Conservation (phyloP, 2,888 invertebrate species). For the Callyntrura sp. region DNA sequence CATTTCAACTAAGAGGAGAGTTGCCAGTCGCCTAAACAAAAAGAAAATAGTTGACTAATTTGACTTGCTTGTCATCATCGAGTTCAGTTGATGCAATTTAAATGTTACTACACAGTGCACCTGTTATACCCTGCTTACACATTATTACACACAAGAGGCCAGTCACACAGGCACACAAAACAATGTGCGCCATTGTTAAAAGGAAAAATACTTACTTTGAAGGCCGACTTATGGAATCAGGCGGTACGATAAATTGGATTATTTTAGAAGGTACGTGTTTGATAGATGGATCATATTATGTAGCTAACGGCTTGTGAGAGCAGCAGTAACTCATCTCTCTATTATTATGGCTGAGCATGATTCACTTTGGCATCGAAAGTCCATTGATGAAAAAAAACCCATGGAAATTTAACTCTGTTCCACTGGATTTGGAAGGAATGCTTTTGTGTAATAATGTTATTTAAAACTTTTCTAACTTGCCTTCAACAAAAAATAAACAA, state of each 20-base stretch:
- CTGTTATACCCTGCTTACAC: not conserved
- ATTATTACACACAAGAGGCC: no score
- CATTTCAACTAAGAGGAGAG: not conserved
- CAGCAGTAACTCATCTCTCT: not conserved
- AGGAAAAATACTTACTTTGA: not conserved
- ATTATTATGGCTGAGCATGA: slow-evolving; percentile 18
- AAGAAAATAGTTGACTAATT: not conserved
- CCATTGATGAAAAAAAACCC: not conserved
- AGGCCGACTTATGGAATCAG: no score
- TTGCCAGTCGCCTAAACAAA: not conserved
- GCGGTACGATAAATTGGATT: not conserved
- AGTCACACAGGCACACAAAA: not conserved
- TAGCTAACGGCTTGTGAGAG: not conserved
- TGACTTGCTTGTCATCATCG: slow-evolving; percentile 1
- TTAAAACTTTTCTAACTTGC: slow-evolving; percentile 11
- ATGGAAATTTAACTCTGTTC: not conserved
- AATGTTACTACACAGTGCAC: not conserved
- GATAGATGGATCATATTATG: not conserved
- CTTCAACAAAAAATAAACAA: slow-evolving; percentile 17
- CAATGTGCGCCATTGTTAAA: not conserved
- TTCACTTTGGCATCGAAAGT: slow-evolving; percentile 24
- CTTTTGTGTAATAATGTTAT: slow-evolving; percentile 17
- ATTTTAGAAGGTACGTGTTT: not conserved
- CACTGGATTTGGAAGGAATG: not conserved
- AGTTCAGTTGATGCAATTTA: no score